A percentile compares a stretch with the other conserved stretches of the same genome.
Evolutionary conservation across 2,113 vertebrate species (phyloP).

Genomic region (Lipophrys pholis): DNA sequence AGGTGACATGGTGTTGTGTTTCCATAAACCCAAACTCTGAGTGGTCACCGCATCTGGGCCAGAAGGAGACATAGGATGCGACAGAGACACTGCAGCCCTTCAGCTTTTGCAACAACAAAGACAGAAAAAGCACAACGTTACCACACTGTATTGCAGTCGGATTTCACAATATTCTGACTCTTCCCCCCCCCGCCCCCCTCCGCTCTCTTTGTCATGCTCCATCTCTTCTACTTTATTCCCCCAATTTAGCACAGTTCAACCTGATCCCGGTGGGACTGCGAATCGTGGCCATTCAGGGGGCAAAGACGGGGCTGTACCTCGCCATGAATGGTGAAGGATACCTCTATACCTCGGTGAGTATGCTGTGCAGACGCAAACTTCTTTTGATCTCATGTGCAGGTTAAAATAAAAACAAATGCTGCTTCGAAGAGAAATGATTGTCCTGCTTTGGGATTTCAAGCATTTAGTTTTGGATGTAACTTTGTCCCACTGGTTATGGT

Average conservation of each 20-base stretch:
- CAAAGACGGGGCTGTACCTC: constrained; percentile 95
- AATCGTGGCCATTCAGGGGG: constrained; percentile 98
- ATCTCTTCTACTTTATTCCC: constrained; percentile 62
- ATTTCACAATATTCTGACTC: constrained; percentile 40
- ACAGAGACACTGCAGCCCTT: constrained; percentile 29
- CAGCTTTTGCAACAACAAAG: constrained; percentile 33
- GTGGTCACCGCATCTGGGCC: constrained; percentile 45
- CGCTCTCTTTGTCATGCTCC: constrained; percentile 28
- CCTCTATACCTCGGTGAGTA: constrained; percentile 89
- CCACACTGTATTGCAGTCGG: constrained; percentile 3
- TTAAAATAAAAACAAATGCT: too few species aligned
- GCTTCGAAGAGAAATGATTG: not conserved
- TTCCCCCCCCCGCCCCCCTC: not conserved
- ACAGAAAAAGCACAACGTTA: constrained; percentile 7
- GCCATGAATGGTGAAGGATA: constrained; percentile 98
- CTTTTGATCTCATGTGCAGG: too few species aligned
- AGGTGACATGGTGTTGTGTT: constrained; percentile 64
- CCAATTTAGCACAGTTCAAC: constrained; percentile 94
- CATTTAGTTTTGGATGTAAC: not conserved
- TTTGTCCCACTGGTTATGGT: constrained; percentile 24
- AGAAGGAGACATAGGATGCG: constrained; percentile 28
- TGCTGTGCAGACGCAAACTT: not conserved
- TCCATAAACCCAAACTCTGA: constrained; percentile 54
- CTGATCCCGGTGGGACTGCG: constrained; percentile 98
- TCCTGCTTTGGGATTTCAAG: constrained; percentile 16